Base-by-base conservation (phyloP, 2,888 invertebrate genomes). In the Liopterus haemorrhoidalis region DNA sequence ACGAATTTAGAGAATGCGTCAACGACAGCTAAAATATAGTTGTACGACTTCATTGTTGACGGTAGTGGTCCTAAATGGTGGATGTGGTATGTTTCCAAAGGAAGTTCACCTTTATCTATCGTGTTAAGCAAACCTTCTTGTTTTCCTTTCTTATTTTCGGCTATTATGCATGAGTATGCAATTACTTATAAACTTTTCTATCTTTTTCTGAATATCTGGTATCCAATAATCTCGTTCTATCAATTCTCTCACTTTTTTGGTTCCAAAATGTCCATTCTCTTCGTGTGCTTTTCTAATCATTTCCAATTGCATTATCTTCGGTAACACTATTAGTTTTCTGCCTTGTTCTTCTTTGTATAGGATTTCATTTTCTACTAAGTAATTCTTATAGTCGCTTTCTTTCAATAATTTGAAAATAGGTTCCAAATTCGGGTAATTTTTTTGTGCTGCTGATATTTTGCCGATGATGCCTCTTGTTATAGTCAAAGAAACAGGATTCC, bases 1-100 rank as follows among this genome's bases (percentile, higher is more conserved):
- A 42, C 41, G 16, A 53, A 58, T 30, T 57, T 57, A 2, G 51
- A 47, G 16, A 56, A 57, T 2, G 42, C 51, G 15, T 58, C 59
- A 5, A 56, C 39, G 0, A 56, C 49, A 1, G 44, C 53, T 5
- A 58, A 49, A 8, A 57, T 32, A 32, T 55, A 41, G 4, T 33
- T 38, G 21, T 52, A 55, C 5, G 22, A 31, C 32, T 55, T 56
- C 9, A 39, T 31, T 6, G 52, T 55, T 9, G 50, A n/a, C n/a
- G n/a, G n/a, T n/a, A n/a, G n/a, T n/a, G n/a, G n/a, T n/a, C n/a
- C n/a, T n/a, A n/a, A n/a, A n/a, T n/a, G n/a, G n/a, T n/a, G n/a
- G n/a, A n/a, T n/a, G n/a, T n/a, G n/a, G n/a, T n/a, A n/a, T n/a
- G n/a, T n/a, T n/a, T n/a, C n/a, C n/a, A n/a, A n/a, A n/a, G n/a